Evolutionary conservation across 2,113 vertebrate genomes (phyloP).

Genomic region (Buteo buteo): DNA sequence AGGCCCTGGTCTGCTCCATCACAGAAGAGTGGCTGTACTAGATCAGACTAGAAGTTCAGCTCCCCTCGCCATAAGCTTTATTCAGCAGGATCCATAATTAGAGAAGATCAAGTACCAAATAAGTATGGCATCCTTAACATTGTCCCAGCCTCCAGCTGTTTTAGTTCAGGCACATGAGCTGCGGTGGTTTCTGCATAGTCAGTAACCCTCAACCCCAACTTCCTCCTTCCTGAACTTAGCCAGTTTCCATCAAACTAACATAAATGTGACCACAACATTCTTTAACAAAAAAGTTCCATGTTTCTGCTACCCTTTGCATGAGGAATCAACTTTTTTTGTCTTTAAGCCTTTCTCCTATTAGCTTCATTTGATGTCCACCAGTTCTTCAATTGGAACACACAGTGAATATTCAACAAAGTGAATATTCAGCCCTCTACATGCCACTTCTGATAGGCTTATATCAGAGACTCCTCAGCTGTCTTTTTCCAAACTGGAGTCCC

Average conservation of each 20-base stretch:
- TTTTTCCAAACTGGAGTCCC: neutral
- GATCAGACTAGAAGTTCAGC: neutral
- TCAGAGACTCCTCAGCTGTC: neutral
- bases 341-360: neutral
- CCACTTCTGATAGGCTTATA: neutral
- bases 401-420: neutral
- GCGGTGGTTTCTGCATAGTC: neutral
- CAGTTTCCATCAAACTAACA: neutral
- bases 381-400: neutral
- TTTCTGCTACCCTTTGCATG: fast-evolving
- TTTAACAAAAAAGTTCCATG: neutral
- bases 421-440: neutral
- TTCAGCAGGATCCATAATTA: neutral
- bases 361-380: neutral
- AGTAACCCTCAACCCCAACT: neutral
- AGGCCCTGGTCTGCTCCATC: neutral
- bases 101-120: neutral
- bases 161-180: neutral
- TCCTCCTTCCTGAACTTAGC: neutral
- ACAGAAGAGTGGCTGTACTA: neutral
- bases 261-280: neutral
- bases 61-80: neutral
- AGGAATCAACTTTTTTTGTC: neutral
- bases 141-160: neutral
- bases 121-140: neutral